Conservation (phyloP, 2,888 invertebrate species). For the Cerastis rubricosa region DNA sequence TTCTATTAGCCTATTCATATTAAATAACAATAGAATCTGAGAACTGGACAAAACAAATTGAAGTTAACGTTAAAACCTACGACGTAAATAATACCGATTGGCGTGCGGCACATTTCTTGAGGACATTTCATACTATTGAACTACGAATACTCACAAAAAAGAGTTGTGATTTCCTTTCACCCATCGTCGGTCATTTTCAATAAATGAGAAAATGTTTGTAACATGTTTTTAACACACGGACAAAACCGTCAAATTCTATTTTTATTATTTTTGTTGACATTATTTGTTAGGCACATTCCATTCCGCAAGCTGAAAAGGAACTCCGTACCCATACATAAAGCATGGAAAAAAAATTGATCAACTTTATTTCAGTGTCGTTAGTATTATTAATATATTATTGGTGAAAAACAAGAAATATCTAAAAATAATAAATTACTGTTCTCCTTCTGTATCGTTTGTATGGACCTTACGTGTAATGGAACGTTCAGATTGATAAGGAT, state of each 20-base stretch:
- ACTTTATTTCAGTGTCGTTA: background rate
- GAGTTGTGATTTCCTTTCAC: slow-evolving; percentile 59
- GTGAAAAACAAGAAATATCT: background rate
- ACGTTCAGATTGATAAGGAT: slow-evolving; percentile 9
- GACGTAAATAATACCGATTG: slow-evolving; percentile 12
- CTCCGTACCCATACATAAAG: no score
- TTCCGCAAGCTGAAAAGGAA: slow-evolving; percentile 5
- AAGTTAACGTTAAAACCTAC: slow-evolving; percentile 49
- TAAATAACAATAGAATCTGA: background rate
- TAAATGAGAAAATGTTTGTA: slow-evolving; percentile 25
- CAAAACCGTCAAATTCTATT: slow-evolving; percentile 64
- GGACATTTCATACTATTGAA: background rate
- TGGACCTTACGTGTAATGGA: slow-evolving; percentile 6
- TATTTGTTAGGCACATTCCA: slow-evolving; percentile 37
- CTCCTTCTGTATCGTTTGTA: background rate
- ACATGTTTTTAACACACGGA: slow-evolving; percentile 36
- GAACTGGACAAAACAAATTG: slow-evolving; percentile 14
- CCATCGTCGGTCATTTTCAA: slow-evolving; percentile 69
- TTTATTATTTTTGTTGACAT: slow-evolving; percentile 62
- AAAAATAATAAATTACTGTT: no score
- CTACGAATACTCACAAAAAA: slow-evolving; percentile 54
- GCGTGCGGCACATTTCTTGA: slow-evolving; percentile 14
- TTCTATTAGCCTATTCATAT: background rate
- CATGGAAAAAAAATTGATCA: no score
- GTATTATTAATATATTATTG: no score